Base-by-base conservation (phyloP, 2,113 vertebrate species). In the Tauraco erythrolophus region DNA sequence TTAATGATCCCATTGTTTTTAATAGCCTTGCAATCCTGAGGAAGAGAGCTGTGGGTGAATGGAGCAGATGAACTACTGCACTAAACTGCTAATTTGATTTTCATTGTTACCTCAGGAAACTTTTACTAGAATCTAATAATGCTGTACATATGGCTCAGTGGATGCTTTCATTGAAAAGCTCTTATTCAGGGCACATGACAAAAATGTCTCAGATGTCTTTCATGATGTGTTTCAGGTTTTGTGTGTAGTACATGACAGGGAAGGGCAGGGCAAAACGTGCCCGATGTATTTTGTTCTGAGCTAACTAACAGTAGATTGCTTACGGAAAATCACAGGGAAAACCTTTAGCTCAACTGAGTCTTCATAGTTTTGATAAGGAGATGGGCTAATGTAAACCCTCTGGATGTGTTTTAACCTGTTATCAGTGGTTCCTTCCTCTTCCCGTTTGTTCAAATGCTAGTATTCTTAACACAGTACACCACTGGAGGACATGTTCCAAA, bases 61-160 rank as follows among this genome's bases (percentile, higher is more conserved):
- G 83, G 39, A 84, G 72, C 35, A 78, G 79, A 84, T 68, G 88
- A 94, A 66, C 85, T 77, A 14, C 71, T 84, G 43, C 48, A 60
- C 64, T 95, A 51, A 96, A 74, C 35, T 69, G 64, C 68, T 86
- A 89, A 94, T 89, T 92, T 65, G 35, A 66, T 92, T 95, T 94
- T 96, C 66, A 66, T 75, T 88, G 72, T 95, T 76, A 93, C 78
- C 75, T 96, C 78, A 86, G 92, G 79, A 94, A 97, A 83, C 74
- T 94, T 96, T n/a, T 70, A 56, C 25, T 89, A 70, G 51, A 84
- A 56, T 1, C 2, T 60, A 65, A 56, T 80, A 80, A 60, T 91
- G 37, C 68, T 93, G 33, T 84, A 84, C 88, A 57, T 89, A 8
- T 90, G 76, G 62, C 46, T 92, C 30, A 43, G 37, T 78, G 82